phyloP scores from a whole-genome alignment of 1,140 invertebrate genomes.

The Muscidifurax raptorellus region DNA sequence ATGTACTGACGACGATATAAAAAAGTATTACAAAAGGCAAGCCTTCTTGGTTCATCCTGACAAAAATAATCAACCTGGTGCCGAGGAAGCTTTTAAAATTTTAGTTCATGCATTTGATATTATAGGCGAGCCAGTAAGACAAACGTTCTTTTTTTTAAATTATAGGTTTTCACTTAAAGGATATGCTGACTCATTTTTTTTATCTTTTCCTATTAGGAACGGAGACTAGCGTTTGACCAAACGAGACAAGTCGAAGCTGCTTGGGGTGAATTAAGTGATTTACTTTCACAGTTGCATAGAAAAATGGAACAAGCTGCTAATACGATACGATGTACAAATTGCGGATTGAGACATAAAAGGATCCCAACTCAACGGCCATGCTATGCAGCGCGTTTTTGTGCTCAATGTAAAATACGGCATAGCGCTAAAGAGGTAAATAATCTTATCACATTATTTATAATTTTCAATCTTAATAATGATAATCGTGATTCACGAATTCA shows the following conservation, averaged over 20 bases:
- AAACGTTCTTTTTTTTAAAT: slow-evolving; percentile 5
- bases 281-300: slow-evolving; percentile 90
- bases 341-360: slow-evolving; percentile 90
- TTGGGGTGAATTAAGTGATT: slow-evolving; percentile 87
- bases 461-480: slow-evolving; percentile 17
- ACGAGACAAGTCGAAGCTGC: slow-evolving; percentile 88
- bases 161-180: background rate
- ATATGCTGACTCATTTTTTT: background rate
- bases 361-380: slow-evolving; percentile 88
- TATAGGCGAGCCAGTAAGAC: slow-evolving; percentile 90
- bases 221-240: slow-evolving; percentile 86
- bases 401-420: slow-evolving; percentile 92
- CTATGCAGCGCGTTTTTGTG: slow-evolving; percentile 93
- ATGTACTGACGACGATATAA: slow-evolving; percentile 94
- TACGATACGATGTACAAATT: slow-evolving; percentile 93
- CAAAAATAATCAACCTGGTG: slow-evolving; percentile 95
- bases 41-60: slow-evolving; percentile 96
- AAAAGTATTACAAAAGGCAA: slow-evolving; percentile 94
- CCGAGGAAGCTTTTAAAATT: slow-evolving; percentile 97
- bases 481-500: background rate
- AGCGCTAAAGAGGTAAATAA: slow-evolving; percentile 88
- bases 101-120: slow-evolving; percentile 95
- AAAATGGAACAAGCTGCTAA: slow-evolving; percentile 96
- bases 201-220: slow-evolving; percentile 77
- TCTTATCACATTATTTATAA: slow-evolving; percentile 2